phyloP scores from a whole-genome alignment of 2,888 invertebrate genomes.

The Leptinotarsa juncta region DNA sequence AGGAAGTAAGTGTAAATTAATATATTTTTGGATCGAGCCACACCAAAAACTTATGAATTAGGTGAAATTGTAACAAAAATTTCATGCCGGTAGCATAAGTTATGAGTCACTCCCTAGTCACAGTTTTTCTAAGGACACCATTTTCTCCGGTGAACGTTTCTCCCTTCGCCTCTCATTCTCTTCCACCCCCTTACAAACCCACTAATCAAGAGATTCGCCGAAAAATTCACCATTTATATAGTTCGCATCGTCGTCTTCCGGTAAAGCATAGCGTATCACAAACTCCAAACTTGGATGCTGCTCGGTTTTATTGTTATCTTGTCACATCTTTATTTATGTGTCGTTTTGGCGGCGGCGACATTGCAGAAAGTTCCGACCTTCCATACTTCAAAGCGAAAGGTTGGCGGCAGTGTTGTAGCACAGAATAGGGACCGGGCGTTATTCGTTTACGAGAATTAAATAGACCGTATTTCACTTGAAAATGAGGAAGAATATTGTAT shows the following conservation, averaged over 20 bases:
- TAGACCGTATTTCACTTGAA: background rate
- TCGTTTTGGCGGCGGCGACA: slow-evolving; percentile 45
- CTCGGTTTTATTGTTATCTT: slow-evolving; percentile 52
- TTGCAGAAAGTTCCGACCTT: slow-evolving; percentile 33
- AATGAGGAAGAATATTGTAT: too few relatives aligned
- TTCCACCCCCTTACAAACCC: background rate
- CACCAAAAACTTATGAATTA: too few relatives aligned
- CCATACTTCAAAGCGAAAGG: slow-evolving; percentile 32
- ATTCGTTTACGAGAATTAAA: background rate
- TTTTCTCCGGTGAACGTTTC: background rate
- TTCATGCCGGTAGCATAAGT: too few relatives aligned
- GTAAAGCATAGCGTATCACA: slow-evolving; percentile 42
- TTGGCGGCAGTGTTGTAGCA: slow-evolving; percentile 38
- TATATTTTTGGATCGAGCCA: too few relatives aligned
- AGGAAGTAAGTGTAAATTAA: too few relatives aligned
- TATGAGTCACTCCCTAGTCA: too few relatives aligned
- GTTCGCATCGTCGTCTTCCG: slow-evolving; percentile 41
- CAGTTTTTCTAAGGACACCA: background rate
- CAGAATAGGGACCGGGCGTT: background rate
- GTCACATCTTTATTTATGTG: slow-evolving; percentile 55
- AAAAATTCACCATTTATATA: slow-evolving; percentile 14
- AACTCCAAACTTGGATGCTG: slow-evolving; percentile 17
- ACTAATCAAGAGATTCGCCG: slow-evolving; percentile 1
- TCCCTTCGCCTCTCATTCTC: background rate
- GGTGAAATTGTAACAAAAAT: too few relatives aligned